Evolutionary conservation across 2,797 vertebrate genomes (phyloP), one percentile per base, ranked within the genome.

Genomic region (Darevskia mixta): DNA sequence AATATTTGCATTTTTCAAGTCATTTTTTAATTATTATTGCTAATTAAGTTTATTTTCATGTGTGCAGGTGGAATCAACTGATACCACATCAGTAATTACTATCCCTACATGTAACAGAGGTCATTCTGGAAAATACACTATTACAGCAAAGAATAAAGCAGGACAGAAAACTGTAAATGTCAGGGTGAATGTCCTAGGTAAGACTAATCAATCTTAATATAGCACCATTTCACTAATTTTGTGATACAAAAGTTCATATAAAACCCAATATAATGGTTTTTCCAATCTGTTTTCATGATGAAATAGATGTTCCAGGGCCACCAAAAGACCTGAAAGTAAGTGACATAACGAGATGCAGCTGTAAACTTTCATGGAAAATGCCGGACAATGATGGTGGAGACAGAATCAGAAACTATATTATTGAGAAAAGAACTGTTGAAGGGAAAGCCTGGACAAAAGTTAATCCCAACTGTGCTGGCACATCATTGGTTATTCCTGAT

Each of bases 381-480:
- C 99, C 99, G 84, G 98, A 98, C 72, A 97, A 98, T 80, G 99
- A 99, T 58, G 99, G 99, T 90, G 99, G 99, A 92, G 98, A 99
- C 72, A 97, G 98, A 95, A 98, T 99, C 90, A 99, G 98, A 96
- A 98, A 98, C 94, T 99, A 99, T 94, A 98, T 98, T 87, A 97
- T 99, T 23, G 99, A 99, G 95, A 98, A 98, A 96, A 99, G 98
- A 95, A 98, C 98, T 0, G 97, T 98, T 86, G 96, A 97, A 86
- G 98, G 98, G 88, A 99, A 99, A 95, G 98, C 99, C 90, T 99
- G 99, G 99, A 99, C 98, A 25, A 99, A 98, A 97, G 98, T 99
- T 41, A 99, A 98, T 96, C 92, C 98, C 13, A 95, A 98, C 82
- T 99, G 99, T 95, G 96, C 97, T 32, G 96, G 97, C 90, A 99